These are phyloP conservation scores for Drosophila kikkawai DNA, from an alignment of 1,140 invertebrate species.

Conservation along the genomic window DNA sequence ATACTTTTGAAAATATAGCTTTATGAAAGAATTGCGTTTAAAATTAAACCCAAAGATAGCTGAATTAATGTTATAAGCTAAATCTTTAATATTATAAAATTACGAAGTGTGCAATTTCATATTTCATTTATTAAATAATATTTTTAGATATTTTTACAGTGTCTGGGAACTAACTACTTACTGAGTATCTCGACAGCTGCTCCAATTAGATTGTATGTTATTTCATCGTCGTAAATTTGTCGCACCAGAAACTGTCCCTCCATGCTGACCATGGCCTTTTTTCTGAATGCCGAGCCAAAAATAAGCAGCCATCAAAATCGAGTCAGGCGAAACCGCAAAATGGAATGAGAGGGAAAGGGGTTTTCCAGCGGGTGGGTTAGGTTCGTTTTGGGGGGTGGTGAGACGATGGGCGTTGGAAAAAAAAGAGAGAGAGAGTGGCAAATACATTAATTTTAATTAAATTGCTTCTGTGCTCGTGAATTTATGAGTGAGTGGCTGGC, in stretches of 20 bases:
- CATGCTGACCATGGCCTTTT: slow-evolving; percentile 96
- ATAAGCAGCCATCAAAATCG: slow-evolving; percentile 61
- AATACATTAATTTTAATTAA: slow-evolving; percentile 84
- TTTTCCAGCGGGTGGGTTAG: slow-evolving; percentile 13
- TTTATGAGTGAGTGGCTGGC: slow-evolving; percentile 56
- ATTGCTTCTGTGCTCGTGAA: slow-evolving; percentile 69
- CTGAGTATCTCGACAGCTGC: slow-evolving; percentile 95
- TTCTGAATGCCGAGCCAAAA: slow-evolving; percentile 86
- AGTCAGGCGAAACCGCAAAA: slow-evolving; percentile 37
- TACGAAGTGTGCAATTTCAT: accelerated
- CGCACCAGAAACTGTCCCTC: slow-evolving; percentile 97
- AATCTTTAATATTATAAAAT: not conserved
- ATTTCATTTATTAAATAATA: not conserved
- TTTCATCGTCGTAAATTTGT: slow-evolving; percentile 97
- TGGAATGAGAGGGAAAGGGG: slow-evolving; percentile 33
- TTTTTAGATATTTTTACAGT: not conserved
- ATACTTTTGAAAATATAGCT: no score
- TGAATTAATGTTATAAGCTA: not conserved
- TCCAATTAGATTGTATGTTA: slow-evolving; percentile 96
- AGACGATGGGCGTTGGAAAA: not conserved
- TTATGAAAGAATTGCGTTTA: no score
- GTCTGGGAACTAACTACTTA: slow-evolving; percentile 86
- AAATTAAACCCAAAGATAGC: not conserved
- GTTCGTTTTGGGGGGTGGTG: not conserved
- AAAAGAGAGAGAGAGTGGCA: slow-evolving; percentile 29